phyloP scores from a whole-genome alignment of 2,797 vertebrate genomes.

The Mus minutoides region DNA sequence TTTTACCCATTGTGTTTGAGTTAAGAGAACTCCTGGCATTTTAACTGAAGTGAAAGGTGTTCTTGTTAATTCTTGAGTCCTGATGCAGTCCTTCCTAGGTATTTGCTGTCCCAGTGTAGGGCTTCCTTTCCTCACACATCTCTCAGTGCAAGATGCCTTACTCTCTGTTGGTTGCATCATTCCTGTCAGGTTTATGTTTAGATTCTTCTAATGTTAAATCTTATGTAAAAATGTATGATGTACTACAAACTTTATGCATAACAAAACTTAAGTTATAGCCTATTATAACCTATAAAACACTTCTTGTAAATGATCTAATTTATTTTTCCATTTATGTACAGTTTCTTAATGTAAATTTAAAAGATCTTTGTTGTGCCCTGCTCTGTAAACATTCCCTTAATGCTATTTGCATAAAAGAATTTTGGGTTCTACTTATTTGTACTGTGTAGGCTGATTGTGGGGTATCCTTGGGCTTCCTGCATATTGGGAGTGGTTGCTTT shows the following conservation, averaged over 20 bases:
- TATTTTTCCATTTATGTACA: conserved; percentile 89
- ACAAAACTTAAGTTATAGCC: conserved; percentile 80
- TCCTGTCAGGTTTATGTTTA: conserved; percentile 81
- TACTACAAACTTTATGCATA: conserved; percentile 84
- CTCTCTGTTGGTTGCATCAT: conserved; percentile 79
- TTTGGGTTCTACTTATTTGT: conserved; percentile 78
- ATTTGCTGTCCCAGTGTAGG: background rate
- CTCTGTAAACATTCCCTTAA: conserved; percentile 81
- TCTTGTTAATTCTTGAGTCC: too few species aligned
- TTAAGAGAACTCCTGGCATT: too few species aligned
- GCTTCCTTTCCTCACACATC: conserved; percentile 56
- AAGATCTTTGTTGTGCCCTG: conserved; percentile 76
- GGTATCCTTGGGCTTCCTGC: background rate
- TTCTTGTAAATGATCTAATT: conserved; percentile 89
- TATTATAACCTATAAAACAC: conserved; percentile 85
- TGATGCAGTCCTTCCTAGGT: background rate
- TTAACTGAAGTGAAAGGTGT: too few species aligned
- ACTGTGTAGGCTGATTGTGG: background rate
- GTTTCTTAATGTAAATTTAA: conserved; percentile 82
- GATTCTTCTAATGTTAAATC: conserved; percentile 84
- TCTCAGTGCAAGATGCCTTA: conserved; percentile 86
- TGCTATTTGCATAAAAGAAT: conserved; percentile 84
- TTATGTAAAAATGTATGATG: conserved; percentile 84
- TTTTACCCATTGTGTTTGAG: too few species aligned
- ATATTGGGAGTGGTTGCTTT: background rate